Conservation (phyloP, 1,140 invertebrate species). For the Drosophila eugracilis region DNA sequence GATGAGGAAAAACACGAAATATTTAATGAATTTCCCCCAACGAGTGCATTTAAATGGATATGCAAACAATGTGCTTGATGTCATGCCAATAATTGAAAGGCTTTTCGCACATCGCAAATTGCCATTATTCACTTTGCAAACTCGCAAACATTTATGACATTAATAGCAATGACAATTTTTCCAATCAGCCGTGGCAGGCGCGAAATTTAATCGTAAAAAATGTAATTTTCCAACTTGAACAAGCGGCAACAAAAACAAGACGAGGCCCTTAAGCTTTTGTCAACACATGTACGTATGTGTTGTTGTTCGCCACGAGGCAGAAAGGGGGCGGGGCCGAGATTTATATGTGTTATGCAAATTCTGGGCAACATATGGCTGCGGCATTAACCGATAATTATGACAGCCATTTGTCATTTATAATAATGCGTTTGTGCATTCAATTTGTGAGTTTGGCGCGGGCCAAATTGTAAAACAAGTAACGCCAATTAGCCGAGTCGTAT, state of each 20-base stretch:
- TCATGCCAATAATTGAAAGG: slow-evolving; percentile 28
- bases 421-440: slow-evolving; percentile 58
- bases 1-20: neutral
- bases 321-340: neutral
- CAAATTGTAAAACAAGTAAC: slow-evolving; percentile 51
- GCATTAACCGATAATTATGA: slow-evolving; percentile 81
- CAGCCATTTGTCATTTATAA: slow-evolving; percentile 73
- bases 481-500: slow-evolving; percentile 48
- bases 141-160: slow-evolving; percentile 40
- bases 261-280: slow-evolving; percentile 42
- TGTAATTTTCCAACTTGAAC: slow-evolving; percentile 27
- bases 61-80: slow-evolving; percentile 25
- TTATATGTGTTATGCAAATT: slow-evolving; percentile 64
- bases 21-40: slow-evolving; percentile 20
- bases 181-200: slow-evolving; percentile 10
- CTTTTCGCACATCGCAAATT: slow-evolving; percentile 24
- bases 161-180: slow-evolving; percentile 30
- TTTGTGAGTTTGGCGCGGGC: slow-evolving; percentile 40
- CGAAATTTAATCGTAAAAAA: slow-evolving; percentile 33
- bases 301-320: slow-evolving; percentile 24
- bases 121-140: slow-evolving; percentile 30
- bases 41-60: slow-evolving; percentile 2
- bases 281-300: slow-evolving; percentile 41
- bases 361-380: slow-evolving; percentile 64
- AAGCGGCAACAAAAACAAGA: slow-evolving; percentile 24